phyloP scores from a whole-genome alignment of 2,113 vertebrate genomes.

The Pterocles burchelli region DNA sequence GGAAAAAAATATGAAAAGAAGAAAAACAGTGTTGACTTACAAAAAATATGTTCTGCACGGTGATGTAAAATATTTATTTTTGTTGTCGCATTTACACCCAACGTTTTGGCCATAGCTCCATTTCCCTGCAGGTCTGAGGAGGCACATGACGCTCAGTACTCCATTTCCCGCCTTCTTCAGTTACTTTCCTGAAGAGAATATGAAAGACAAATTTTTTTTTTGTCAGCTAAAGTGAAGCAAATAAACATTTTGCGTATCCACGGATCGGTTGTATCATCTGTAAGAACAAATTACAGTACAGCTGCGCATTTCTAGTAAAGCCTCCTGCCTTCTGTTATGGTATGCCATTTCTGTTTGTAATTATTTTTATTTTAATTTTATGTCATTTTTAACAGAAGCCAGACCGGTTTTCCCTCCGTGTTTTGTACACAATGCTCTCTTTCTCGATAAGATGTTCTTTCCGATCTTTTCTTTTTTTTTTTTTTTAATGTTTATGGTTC shows the following conservation, averaged over 20 bases:
- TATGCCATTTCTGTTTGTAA: conserved; percentile 74
- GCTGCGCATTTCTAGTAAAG: conserved; percentile 46
- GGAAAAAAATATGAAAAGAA: not conserved
- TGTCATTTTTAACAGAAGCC: conserved; percentile 83
- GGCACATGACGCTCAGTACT: not conserved
- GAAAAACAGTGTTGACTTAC: not conserved
- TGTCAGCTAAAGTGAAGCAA: not conserved
- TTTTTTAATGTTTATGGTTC: conserved; percentile 71
- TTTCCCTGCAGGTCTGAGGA: not conserved
- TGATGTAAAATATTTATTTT: conserved; percentile 28
- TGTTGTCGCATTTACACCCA: conserved; percentile 40
- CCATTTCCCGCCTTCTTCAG: not conserved
- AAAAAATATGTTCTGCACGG: not conserved
- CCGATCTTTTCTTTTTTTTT: conserved; percentile 69
- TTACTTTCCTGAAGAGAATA: conserved; percentile 18
- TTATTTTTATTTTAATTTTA: conserved; percentile 84
- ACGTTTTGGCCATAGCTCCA: not conserved
- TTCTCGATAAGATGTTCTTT: conserved; percentile 82
- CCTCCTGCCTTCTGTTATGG: conserved; percentile 69
- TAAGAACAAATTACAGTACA: conserved; percentile 21
- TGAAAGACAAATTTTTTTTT: too few species aligned
- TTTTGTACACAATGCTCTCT: conserved; percentile 80
- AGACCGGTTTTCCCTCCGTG: conserved; percentile 66
- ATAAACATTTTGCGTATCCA: not conserved
- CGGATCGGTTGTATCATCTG: not conserved